Percentiles rank a stretch among this genome's conserved stretches.
Evolutionary conservation across 1,140 invertebrate genomes (phyloP).

Genomic region (Neocloeon triangulifer): DNA sequence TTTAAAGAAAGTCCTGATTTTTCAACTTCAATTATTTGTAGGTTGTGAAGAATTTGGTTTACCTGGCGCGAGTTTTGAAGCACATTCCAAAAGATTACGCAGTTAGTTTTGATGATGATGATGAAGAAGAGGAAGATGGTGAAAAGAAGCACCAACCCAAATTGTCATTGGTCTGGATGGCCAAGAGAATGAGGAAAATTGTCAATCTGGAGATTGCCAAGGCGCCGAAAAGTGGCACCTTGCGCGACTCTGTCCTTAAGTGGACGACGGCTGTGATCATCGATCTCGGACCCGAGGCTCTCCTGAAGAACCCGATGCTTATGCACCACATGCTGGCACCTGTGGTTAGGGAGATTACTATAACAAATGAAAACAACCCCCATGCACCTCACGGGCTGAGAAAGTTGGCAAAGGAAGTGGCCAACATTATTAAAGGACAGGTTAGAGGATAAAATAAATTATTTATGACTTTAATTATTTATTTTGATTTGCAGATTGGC

Average conservation of each 20-base stretch:
- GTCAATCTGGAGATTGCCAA: slow-evolving; percentile 48
- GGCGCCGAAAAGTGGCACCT: too few species aligned
- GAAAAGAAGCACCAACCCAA: too few species aligned
- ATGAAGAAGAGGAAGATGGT: slow-evolving; percentile 2
- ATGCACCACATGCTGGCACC: slow-evolving; percentile 33
- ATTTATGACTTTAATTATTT: not conserved
- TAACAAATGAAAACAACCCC: slow-evolving; percentile 27
- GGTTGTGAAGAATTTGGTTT: slow-evolving; percentile 45
- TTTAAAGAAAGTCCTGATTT: too few species aligned
- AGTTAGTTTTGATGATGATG: slow-evolving; percentile 1
- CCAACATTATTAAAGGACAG: slow-evolving; percentile 35
- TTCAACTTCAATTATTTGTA: too few species aligned
- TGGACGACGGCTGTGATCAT: slow-evolving; percentile 41
- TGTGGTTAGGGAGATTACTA: slow-evolving; percentile 40
- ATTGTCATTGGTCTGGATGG: slow-evolving; percentile 38
- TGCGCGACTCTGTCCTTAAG: slow-evolving; percentile 45
- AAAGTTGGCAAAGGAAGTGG: slow-evolving; percentile 37
- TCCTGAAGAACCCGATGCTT: slow-evolving; percentile 26
- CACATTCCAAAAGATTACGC: too few species aligned
- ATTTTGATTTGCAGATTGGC: not conserved
- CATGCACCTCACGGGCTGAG: too few species aligned
- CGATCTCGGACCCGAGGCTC: slow-evolving; percentile 24
- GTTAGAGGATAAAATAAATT: too few species aligned
- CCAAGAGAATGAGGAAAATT: slow-evolving; percentile 38
- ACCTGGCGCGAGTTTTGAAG: slow-evolving; percentile 34